Evolutionary conservation across 1,140 invertebrate species (phyloP).

Genomic region (Scylla paramamosain): DNA sequence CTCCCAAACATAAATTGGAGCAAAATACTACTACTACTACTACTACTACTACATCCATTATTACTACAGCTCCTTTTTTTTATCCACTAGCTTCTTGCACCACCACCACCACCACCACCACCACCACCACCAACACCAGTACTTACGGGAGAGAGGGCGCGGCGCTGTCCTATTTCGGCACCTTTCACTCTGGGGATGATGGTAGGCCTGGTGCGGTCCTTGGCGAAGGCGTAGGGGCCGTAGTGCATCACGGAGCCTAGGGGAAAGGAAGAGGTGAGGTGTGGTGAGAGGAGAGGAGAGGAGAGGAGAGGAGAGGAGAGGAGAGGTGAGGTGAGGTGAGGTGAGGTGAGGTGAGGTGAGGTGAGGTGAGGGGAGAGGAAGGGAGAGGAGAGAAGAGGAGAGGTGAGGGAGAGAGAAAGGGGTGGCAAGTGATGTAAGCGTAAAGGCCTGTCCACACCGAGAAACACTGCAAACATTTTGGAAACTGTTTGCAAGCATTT

Average conservation of each 20-base stretch:
- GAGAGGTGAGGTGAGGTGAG: no score
- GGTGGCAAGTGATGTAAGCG: no score
- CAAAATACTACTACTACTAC: neutral
- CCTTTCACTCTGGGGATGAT: constrained; percentile 80
- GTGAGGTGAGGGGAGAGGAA: no score
- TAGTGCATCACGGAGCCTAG: constrained; percentile 82
- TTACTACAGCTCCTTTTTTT: no score
- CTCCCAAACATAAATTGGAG: no score
- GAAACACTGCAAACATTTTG: no score
- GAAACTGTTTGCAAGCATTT: no score
- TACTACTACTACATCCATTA: neutral
- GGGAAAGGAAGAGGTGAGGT: neutral
- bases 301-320: no score
- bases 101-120: neutral
- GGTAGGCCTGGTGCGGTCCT: constrained; percentile 80
- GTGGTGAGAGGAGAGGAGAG: neutral
- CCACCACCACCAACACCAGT: neutral
- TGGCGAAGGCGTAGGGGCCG: constrained; percentile 82
- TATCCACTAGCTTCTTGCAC: no score
- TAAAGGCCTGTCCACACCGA: no score
- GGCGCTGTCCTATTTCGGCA: constrained; percentile 81
- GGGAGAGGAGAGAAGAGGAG: no score
- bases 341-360: neutral
- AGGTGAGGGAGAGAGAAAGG: no score
- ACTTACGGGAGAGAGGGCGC: constrained; percentile 79